phyloP scores from a whole-genome alignment of 2,888 invertebrate genomes.

The Agonopterix heracliana region DNA sequence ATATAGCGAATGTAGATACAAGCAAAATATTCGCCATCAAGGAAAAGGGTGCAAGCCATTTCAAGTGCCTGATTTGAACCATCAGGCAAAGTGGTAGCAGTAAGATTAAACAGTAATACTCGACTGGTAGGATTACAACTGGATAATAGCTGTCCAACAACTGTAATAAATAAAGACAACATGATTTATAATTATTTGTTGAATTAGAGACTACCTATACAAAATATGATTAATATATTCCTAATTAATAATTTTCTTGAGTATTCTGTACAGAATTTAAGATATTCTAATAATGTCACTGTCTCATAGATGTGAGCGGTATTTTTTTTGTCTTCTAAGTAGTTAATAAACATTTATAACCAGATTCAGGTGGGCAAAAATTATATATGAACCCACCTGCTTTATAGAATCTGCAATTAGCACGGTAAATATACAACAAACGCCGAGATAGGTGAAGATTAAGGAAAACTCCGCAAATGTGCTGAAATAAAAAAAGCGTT shows the following conservation, averaged over 20 bases:
- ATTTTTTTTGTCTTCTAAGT: no score
- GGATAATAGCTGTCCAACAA: conserved; percentile 55
- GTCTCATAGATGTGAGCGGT: no score
- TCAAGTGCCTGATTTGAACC: conserved; percentile 82
- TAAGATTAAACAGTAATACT: conserved; percentile 58
- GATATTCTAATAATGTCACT: no score
- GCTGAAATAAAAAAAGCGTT: conserved; percentile 33
- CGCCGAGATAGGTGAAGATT: conserved; percentile 81
- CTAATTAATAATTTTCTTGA: no score
- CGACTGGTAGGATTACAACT: conserved; percentile 37
- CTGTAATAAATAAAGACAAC: conserved; percentile 34
- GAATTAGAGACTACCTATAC: no score
- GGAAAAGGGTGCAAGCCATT: conserved; percentile 91
- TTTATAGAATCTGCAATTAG: conserved; percentile 82
- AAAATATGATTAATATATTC: no score
- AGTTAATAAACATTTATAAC: no score
- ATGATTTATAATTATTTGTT: neutral
- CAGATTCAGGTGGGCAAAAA: no score
- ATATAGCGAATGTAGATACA: conserved; percentile 84
- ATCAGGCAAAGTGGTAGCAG: conserved; percentile 55
- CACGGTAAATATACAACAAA: conserved; percentile 86
- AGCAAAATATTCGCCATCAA: conserved; percentile 89
- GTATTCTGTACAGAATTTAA: neutral
- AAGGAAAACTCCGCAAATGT: conserved; percentile 78
- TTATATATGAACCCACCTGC: conserved; percentile 63